A percentile compares a stretch with the other conserved stretches of the same genome.
phyloP scores from a whole-genome alignment of 2,888 invertebrate species.

The Chaetogeoica ovagalla region DNA sequence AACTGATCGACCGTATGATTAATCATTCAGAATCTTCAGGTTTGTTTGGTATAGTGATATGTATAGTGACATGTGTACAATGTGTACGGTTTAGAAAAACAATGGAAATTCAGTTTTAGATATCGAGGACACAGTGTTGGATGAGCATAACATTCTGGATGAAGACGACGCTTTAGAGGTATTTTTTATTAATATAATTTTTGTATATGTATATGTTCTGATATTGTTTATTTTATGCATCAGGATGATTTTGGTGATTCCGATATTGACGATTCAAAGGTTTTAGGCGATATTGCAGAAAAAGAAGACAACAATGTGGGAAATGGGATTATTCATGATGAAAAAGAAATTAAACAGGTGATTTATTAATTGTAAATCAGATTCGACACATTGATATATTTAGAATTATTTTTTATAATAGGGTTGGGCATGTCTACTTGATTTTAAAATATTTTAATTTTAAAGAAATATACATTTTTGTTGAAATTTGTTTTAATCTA shows the following conservation, averaged over 20 bases:
- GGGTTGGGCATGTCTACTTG: too few species aligned
- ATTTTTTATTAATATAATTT: conserved; percentile 55
- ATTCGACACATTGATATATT: not conserved
- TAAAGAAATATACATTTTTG: too few species aligned
- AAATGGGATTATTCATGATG: conserved; percentile 63
- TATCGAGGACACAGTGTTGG: conserved; percentile 62
- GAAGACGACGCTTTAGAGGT: conserved; percentile 66
- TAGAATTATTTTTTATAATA: too few species aligned
- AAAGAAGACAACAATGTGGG: conserved; percentile 54
- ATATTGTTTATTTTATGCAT: not conserved
- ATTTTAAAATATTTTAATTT: too few species aligned
- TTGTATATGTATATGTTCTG: not conserved
- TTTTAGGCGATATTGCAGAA: conserved; percentile 54
- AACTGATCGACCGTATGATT: conserved; percentile 76
- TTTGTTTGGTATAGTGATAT: conserved; percentile 37
- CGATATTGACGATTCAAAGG: conserved; percentile 52
- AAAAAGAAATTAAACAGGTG: conserved; percentile 64
- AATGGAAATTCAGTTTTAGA: conserved; percentile 51
- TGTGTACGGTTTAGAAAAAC: conserved; percentile 12
- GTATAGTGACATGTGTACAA: conserved; percentile 27
- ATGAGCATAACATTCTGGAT: conserved; percentile 61
- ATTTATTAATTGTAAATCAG: not conserved
- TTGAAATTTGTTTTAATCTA: too few species aligned
- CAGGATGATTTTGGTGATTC: conserved; percentile 44
- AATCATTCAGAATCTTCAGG: conserved; percentile 64